A percentile compares a stretch with the other conserved stretches of the same genome.
Evolutionary conservation across 2,113 vertebrate genomes (phyloP).

Genomic region (Gorsachius goisagi): DNA sequence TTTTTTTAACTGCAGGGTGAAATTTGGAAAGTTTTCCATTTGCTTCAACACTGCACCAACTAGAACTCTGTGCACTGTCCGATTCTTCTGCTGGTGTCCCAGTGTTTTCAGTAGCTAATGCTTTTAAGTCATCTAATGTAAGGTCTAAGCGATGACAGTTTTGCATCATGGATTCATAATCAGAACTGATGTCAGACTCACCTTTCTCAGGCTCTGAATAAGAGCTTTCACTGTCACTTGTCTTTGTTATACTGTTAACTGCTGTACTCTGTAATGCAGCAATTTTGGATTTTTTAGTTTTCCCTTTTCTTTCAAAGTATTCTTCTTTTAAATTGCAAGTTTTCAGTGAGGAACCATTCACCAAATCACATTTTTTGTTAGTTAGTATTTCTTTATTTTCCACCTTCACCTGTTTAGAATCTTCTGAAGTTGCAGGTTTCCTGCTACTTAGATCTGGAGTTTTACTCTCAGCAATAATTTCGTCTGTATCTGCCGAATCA

Average conservation of each 20-base stretch:
- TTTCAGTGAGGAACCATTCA: neutral
- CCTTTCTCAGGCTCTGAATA: slow-evolving; percentile 29
- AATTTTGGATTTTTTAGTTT: neutral
- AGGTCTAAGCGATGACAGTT: slow-evolving; percentile 79
- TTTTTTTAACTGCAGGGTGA: slow-evolving; percentile 24
- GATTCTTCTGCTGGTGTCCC: neutral
- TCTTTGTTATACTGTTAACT: neutral
- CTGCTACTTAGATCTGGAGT: neutral
- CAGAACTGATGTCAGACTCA: slow-evolving; percentile 69
- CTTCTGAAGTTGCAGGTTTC: neutral
- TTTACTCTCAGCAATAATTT: slow-evolving; percentile 82
- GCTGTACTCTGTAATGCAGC: neutral
- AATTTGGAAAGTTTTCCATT: neutral
- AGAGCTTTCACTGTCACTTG: slow-evolving; percentile 11
- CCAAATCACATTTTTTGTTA: neutral
- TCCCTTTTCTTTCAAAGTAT: neutral
- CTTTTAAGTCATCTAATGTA: slow-evolving; percentile 82
- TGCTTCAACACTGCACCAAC: neutral
- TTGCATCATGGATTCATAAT: slow-evolving; percentile 84
- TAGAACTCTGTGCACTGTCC: neutral
- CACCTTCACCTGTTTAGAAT: neutral
- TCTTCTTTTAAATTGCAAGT: neutral
- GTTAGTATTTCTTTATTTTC: neutral
- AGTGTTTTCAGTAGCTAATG: slow-evolving; percentile 61
- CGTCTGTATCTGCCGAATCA: slow-evolving; percentile 89